Evolutionary conservation across 2,888 invertebrate genomes (phyloP), one percentile per base, ranked within the genome.

Genomic region (Iphiclides podalirius): DNA sequence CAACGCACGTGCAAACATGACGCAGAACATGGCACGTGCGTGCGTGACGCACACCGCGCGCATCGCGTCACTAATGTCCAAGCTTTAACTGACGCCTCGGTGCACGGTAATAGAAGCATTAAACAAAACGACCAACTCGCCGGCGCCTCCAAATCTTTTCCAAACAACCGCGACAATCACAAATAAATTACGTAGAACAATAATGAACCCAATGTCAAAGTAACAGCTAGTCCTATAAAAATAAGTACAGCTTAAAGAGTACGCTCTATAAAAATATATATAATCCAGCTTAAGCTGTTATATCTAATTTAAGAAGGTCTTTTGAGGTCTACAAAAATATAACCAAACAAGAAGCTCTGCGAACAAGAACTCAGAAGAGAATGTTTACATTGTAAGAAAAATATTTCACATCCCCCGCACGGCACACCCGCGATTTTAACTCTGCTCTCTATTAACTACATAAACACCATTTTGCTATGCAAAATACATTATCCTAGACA

Each of bases 231-330:
- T 71, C 62, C 83, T 87, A 86, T 84, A 87, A 86, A 87, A 87
- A 87, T 87, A 86, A 77, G 83, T 79, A 81, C 72, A 86, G 86
- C 83, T 78, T 78, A 79, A 70, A 76, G 74, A 83, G 81, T 84
- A 80, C 74, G 81, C 79, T 79, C 76, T 86, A 83, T 86, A 88
- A 87, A 87, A 86, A 86, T 84, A 87, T 86, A 85, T 82, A 81
- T 79, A 74, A 72, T 67, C 59, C 86, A 86, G 85, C 86, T 64
- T 68, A 60, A 66, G 81, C 85, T 78, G 83, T 70, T 59, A 74
- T 84, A 78, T 83, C 80, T 86, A 82, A 81, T 79, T 82, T 78
- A 74, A 79, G 80, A 74, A 64, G 61, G 69, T 76, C 61, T 63
- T 72, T 73, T 75, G 74, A 70, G 64, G 73, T 75, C 75, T 72